Percentiles rank a stretch among this genome's conserved stretches.
These are phyloP conservation scores for Clivina fossor DNA, from an alignment of 2,888 invertebrate genomes.

Conservation along the genomic window DNA sequence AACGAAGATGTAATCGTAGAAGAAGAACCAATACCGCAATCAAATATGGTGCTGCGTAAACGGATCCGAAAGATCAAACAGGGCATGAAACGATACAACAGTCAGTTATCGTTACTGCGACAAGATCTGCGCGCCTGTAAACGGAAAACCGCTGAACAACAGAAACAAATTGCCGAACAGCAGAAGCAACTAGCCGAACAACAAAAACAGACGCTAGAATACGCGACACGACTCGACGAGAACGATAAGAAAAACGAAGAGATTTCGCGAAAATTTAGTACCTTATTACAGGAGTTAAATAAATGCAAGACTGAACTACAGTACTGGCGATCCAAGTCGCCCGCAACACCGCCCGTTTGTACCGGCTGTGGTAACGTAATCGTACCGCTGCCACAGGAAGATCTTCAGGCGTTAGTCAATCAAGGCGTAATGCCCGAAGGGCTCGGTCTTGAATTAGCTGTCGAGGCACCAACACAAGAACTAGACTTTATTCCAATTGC, in stretches of 20 bases:
- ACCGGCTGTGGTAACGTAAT: conserved; percentile 71
- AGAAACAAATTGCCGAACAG: conserved; percentile 79
- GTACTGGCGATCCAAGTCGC: conserved; percentile 88
- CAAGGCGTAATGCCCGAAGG: conserved; percentile 61
- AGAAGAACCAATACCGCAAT: conserved; percentile 69
- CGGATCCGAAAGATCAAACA: conserved; percentile 85
- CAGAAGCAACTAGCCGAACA: conserved; percentile 72
- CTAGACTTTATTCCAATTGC: conserved; percentile 54
- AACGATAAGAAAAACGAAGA: conserved; percentile 91
- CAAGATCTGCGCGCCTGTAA: conserved; percentile 80
- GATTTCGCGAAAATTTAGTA: conserved; percentile 85
- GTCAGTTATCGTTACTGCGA: conserved; percentile 75
- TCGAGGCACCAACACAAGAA: conserved; percentile 35
- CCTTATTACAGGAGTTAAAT: conserved; percentile 82
- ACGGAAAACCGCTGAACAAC: conserved; percentile 80
- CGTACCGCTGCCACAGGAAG: conserved; percentile 59
- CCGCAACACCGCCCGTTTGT: conserved; percentile 71
- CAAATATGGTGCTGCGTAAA: conserved; percentile 83
- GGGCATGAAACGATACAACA: conserved; percentile 86
- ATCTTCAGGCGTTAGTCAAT: conserved; percentile 63
- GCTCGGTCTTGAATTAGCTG: conserved; percentile 48
- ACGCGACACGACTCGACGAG: conserved; percentile 83
- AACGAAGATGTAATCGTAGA: conserved; percentile 53
- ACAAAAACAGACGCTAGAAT: conserved; percentile 75
- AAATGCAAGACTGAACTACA: conserved; percentile 90